Base-by-base conservation (phyloP, 2,797 vertebrate species). In the Myioborus melanocephalus region DNA sequence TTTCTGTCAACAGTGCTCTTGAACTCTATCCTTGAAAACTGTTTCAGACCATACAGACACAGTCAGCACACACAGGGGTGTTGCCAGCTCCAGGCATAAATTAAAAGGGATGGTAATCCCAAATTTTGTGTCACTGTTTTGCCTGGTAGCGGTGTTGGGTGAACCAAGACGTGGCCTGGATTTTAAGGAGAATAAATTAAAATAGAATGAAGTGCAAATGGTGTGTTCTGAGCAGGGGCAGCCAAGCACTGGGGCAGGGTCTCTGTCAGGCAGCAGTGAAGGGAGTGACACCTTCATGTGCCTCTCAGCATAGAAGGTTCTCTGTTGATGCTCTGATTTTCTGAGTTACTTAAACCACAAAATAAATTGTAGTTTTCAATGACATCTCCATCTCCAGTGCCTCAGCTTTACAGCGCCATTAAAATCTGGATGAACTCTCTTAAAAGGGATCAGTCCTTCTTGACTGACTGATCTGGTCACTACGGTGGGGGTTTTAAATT, bases 321-420 rank as follows among this genome's bases (percentile, higher is more conserved):
- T 66, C 12, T 47, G 1, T 49, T 52, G 73, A 8, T 32, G 22
- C 34, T 52, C 16, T 66, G 28, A 73, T 77, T 90, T 52, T 44
- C 63, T 21, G 41, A 30, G 15, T 57, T 89, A 68, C 35, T 71
- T 69, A 32, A 64, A 18, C 46, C 43, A 47, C 71, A 63, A 77
- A 85, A 20, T 57, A 23, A 47, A 26, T 44, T 56, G 41, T 28
- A 46, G 55, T 76, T 44, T 72, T 75, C 4, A 3, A 23, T 39
- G 89, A 34, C 3, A 0, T 37, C 7, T 11, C 43, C 13, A n/a
- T 10, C 4, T 72, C 49, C 0, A 0, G 15, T 41, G n/a, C 61
- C 35, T 89, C 12, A 50, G 73, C 64, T 89, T 64, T 64, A 59
- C 50, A 49, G 26, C 7, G 5, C 43, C 24, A 20, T 56, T 60